Percentiles rank a stretch among this genome's conserved stretches.
phyloP scores from a whole-genome alignment of 1,140 invertebrate species.

The Tetramorium parvispinum region DNA sequence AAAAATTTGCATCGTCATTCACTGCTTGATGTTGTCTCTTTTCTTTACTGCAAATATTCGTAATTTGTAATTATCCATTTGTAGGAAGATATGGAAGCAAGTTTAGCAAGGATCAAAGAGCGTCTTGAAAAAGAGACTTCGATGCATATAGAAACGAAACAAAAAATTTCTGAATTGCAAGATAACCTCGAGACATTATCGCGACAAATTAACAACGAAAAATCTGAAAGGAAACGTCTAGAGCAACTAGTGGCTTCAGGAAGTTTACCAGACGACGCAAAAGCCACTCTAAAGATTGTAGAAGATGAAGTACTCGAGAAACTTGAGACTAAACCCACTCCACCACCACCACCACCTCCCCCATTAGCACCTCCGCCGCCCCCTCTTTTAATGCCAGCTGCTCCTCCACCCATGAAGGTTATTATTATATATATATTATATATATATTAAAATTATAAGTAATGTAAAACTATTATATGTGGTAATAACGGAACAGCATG shows the following conservation, averaged over 20 bases:
- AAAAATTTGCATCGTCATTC: not conserved
- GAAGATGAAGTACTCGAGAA: slow-evolving; percentile 83
- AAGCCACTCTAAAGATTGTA: slow-evolving; percentile 88
- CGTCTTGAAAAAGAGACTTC: slow-evolving; percentile 96
- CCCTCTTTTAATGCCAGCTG: slow-evolving; percentile 86
- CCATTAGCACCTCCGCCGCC: slow-evolving; percentile 88
- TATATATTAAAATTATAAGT: not conserved
- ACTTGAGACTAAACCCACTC: slow-evolving; percentile 82
- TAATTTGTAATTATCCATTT: slow-evolving; percentile 39
- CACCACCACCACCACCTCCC: slow-evolving; percentile 87
- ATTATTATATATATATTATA: not conserved
- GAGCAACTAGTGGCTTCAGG: slow-evolving; percentile 95
- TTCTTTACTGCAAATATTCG: not conserved
- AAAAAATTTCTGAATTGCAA: slow-evolving; percentile 91
- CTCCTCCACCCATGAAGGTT: slow-evolving; percentile 86
- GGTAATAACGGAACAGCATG: no score
- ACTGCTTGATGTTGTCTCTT: not conserved
- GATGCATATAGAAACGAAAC: slow-evolving; percentile 94
- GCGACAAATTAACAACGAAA: slow-evolving; percentile 92
- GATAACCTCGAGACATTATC: slow-evolving; percentile 83
- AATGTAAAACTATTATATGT: not conserved
- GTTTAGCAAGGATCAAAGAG: slow-evolving; percentile 93
- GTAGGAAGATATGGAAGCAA: slow-evolving; percentile 95
- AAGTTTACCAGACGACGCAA: slow-evolving; percentile 96
- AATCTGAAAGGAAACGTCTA: slow-evolving; percentile 92